Evolutionary conservation across 2,797 vertebrate species (phyloP).

Genomic region (Tapirus indicus): DNA sequence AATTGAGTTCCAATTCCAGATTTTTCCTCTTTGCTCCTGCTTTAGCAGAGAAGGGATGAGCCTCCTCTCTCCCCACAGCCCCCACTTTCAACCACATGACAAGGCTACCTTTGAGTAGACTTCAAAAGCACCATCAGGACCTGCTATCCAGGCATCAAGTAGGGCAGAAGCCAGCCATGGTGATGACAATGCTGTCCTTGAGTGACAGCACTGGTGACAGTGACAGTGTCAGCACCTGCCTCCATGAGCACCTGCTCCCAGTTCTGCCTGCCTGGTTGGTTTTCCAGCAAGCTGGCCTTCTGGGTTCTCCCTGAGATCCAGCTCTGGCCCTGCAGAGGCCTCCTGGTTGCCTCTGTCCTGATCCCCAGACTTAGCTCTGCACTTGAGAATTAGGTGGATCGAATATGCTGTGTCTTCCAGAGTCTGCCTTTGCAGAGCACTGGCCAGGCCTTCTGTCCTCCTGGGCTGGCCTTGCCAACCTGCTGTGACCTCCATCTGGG

Average conservation of each 20-base stretch:
- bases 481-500: neutral
- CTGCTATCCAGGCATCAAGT: neutral
- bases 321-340: neutral
- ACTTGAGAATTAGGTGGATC: neutral
- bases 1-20: neutral
- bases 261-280: neutral
- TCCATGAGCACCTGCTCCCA: neutral
- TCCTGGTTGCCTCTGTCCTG: neutral
- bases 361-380: neutral
- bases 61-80: neutral
- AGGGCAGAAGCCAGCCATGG: neutral
- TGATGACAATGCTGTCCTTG: neutral
- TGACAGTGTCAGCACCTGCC: too few species aligned
- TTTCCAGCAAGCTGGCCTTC: neutral
- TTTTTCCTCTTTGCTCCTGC: neutral
- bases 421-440: neutral
- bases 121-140: neutral
- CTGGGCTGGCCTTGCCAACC: neutral
- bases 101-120: neutral
- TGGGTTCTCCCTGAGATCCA: neutral
- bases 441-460: neutral
- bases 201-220: too few species aligned
- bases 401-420: neutral
- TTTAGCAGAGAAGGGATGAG: neutral
- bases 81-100: neutral